Conservation (phyloP, 1,140 invertebrate species). For the Campoletis sonorensis region DNA sequence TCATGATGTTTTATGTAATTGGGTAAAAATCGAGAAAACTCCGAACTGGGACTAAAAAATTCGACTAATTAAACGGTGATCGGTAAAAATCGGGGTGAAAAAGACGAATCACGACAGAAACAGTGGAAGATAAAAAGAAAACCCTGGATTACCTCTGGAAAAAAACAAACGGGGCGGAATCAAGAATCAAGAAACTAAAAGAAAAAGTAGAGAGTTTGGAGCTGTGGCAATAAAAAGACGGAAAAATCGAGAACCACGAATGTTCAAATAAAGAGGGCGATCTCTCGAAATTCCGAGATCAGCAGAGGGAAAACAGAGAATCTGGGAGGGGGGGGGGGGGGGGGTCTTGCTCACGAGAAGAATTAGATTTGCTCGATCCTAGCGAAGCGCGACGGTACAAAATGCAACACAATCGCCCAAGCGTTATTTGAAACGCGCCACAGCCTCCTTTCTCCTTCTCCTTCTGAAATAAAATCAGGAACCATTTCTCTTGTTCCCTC, state of each 20-base stretch:
- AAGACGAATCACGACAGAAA: too few species aligned
- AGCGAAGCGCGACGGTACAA: constrained; percentile 70
- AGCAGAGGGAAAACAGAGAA: constrained; percentile 46
- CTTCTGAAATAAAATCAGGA: constrained; percentile 6
- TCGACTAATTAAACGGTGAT: constrained; percentile 1
- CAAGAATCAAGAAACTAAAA: constrained; percentile 9
- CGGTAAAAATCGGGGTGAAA: constrained; percentile 1
- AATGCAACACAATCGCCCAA: constrained; percentile 69
- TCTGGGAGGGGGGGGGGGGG: too few species aligned
- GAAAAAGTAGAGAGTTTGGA: constrained; percentile 41
- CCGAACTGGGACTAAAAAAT: not conserved
- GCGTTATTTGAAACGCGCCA: constrained; percentile 70
- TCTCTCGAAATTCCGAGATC: constrained; percentile 32
- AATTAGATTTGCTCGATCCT: constrained; percentile 72
- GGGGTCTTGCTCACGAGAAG: constrained; percentile 52
- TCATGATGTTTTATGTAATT: not conserved
- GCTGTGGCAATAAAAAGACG: constrained; percentile 17
- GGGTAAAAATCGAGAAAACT: not conserved
- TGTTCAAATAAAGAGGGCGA: constrained; percentile 48
- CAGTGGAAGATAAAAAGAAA: too few species aligned
- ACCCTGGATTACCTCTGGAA: too few species aligned
- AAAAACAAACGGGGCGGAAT: constrained; percentile 31
- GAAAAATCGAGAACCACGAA: constrained; percentile 25
- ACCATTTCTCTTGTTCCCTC: not conserved
- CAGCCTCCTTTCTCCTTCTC: constrained; percentile 59